Base-by-base conservation (phyloP, 1,140 invertebrate species). In the Drosophila burlai region DNA sequence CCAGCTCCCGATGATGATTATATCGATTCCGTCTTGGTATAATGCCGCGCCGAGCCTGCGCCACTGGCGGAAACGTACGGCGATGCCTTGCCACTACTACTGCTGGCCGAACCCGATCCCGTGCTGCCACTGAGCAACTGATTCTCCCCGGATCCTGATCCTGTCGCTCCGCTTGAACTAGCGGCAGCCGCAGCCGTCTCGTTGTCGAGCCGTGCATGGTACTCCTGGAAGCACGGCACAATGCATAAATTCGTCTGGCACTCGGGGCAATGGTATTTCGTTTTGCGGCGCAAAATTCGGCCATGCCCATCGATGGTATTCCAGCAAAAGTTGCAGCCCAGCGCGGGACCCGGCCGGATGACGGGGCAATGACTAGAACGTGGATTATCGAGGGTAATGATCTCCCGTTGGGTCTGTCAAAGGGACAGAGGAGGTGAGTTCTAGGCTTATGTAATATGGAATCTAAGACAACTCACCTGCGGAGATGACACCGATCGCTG, bases 311-410 rank as follows among this genome's bases (percentile, higher is more conserved):
- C 97, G 47, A 97, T 96, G 2, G 96, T 97, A 84, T 97, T 97
- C 97, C 97, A 97, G 93, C 97, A 97, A 87, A 96, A 97, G 93
- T 97, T 97, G 93, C 97, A 97, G 46, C 96, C 96, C 54, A 97
- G 92, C 4, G 97, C 97, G 15, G 97, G 96, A 2, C 97, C 97
- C 10, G 95, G 95, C 46, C 97, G 94, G 24, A 97, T 95, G 1
- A 96, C 96, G 31, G 97, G 97, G 92, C 96, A 97, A 92, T 97
- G 97, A 76, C 95, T 94, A 80, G 94, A 94, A 74, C 94, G 92
- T 62, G 93, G 92, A 85, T 92, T 92, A 66, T 93, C 92, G 31
- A 93, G 83, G 36, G 90, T 92, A 61, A 93, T 86, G 21, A 92
- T 93, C 89, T 92, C 93, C 60, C 79, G 80, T 73, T 91, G 80